Conservation (phyloP, 2,888 invertebrate genomes). For the Ormyrus nitidulus region DNA sequence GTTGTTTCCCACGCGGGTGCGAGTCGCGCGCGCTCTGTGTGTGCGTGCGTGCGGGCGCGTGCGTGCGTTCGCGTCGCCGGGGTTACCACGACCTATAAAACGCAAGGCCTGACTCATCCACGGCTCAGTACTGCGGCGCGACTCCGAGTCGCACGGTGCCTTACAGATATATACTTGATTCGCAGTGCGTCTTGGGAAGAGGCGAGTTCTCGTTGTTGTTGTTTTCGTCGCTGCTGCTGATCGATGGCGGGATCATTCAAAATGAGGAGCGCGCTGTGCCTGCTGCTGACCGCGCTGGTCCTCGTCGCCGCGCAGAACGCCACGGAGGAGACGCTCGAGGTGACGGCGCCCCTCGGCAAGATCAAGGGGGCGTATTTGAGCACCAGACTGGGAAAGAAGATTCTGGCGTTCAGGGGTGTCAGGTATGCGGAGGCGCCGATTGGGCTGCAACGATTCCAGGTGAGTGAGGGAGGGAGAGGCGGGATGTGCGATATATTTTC, state of each 20-base stretch:
- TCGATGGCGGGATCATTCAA: too few relatives aligned
- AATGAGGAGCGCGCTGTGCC: background rate
- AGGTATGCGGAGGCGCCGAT: constrained; percentile 62
- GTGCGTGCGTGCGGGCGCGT: background rate
- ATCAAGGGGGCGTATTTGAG: constrained; percentile 46
- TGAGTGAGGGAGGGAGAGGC: background rate
- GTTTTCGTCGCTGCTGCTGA: background rate
- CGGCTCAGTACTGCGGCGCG: constrained; percentile 43
- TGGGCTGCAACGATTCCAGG: constrained; percentile 52
- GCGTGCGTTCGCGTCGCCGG: background rate
- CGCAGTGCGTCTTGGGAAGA: too few relatives aligned
- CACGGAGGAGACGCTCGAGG: background rate
- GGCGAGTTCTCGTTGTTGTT: too few relatives aligned
- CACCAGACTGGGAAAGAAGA: constrained; percentile 61
- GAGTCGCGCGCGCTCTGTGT: background rate
- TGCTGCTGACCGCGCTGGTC: background rate
- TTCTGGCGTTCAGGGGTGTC: constrained; percentile 63
- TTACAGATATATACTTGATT: background rate
- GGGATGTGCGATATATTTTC: background rate
- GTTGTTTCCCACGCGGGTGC: constrained; percentile 37
- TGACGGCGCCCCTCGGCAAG: constrained; percentile 36
- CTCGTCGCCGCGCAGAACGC: background rate
- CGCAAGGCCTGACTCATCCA: constrained; percentile 34
- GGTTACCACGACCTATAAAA: constrained; percentile 40
- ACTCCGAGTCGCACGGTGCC: constrained; percentile 25